phyloP scores from a whole-genome alignment of 2,113 vertebrate genomes.

The Pachyramphus minor region DNA sequence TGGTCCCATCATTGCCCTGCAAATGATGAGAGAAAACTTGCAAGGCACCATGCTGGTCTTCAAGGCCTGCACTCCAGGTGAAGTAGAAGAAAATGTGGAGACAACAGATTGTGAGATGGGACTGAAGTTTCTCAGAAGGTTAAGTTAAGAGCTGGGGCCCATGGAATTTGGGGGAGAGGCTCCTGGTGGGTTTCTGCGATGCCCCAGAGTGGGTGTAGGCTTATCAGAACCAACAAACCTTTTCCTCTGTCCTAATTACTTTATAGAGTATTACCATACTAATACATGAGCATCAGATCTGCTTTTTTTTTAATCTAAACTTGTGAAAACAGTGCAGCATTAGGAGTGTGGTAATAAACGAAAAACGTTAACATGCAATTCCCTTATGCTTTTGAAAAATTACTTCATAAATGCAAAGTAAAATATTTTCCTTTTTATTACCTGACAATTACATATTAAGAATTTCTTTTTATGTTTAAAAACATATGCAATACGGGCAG shows the following conservation, averaged over 20 bases:
- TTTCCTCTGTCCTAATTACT: constrained; percentile 64
- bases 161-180: background rate
- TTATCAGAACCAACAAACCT: background rate
- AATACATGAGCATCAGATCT: constrained; percentile 55
- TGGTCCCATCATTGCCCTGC: background rate
- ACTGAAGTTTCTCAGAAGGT: background rate
- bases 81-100: background rate
- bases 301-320: constrained; percentile 58
- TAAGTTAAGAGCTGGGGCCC: background rate
- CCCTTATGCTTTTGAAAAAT: constrained; percentile 85
- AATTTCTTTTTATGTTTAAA: constrained; percentile 87
- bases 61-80: background rate
- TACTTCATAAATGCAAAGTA: constrained; percentile 83
- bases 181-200: background rate
- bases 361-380: constrained; percentile 81
- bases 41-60: fast-evolving
- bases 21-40: background rate
- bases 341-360: constrained; percentile 79
- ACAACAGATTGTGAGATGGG: background rate
- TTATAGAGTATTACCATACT: constrained; percentile 59
- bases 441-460: constrained; percentile 88
- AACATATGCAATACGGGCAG: constrained; percentile 79
- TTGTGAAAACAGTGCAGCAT: constrained; percentile 76
- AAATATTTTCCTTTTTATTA: constrained; percentile 86
- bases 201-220: background rate